A percentile compares a stretch with the other conserved stretches of the same genome.
phyloP scores from a whole-genome alignment of 2,113 vertebrate genomes.

The Myodes glareolus region DNA sequence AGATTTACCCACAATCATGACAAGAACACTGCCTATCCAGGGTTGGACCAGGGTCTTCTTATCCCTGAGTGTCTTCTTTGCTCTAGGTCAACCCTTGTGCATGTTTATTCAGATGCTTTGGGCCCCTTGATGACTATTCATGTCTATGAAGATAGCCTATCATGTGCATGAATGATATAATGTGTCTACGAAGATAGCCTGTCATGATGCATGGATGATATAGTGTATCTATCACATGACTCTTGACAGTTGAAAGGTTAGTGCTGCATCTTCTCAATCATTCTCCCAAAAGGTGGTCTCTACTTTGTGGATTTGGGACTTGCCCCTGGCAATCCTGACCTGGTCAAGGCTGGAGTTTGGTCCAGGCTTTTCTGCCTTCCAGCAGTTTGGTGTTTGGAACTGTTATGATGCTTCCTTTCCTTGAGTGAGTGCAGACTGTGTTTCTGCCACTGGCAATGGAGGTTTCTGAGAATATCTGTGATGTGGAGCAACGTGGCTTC shows the following conservation, averaged over 20 bases:
- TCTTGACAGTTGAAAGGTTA: fast-evolving
- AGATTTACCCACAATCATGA: not conserved
- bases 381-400: not conserved
- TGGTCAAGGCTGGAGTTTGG: not conserved
- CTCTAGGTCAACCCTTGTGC: not conserved
- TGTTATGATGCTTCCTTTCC: not conserved
- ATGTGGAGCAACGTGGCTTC: not conserved
- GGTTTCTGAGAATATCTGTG: not conserved
- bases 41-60: not conserved
- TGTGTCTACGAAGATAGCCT: too few species aligned
- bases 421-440: too few species aligned
- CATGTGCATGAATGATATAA: too few species aligned
- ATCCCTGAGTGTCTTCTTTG: not conserved
- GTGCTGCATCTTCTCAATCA: not conserved
- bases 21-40: fast-evolving
- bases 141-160: too few species aligned
- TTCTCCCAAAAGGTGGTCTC: not conserved
- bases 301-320: not conserved
- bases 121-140: not conserved
- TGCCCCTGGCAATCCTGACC: not conserved
- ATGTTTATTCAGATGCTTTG: not conserved
- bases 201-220: too few species aligned
- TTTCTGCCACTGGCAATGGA: not conserved
- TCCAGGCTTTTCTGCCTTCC: not conserved
- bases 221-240: fast-evolving